These are phyloP conservation scores for Bradynema listronoti DNA, from an alignment of 1,140 invertebrate species.

Conservation along the genomic window DNA sequence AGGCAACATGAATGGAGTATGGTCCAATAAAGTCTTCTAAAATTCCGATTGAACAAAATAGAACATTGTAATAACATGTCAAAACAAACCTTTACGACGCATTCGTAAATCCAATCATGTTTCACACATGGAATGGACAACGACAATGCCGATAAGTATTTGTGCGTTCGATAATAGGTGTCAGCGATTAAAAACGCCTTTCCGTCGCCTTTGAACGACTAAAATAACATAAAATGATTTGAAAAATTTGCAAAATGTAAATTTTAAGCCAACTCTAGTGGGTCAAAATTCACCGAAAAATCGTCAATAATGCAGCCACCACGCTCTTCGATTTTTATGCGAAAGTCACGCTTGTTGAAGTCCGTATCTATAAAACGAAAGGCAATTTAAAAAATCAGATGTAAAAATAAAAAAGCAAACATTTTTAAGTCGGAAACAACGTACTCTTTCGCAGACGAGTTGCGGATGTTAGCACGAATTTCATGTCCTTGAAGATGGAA, in stretches of 20 bases:
- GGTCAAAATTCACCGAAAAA: conserved; percentile 34
- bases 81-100: conserved; percentile 33
- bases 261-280: background rate
- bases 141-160: conserved; percentile 50
- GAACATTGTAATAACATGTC: background rate
- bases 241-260: background rate
- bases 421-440: too few relatives aligned
- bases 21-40: conserved; percentile 38
- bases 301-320: conserved; percentile 49
- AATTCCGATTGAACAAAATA: background rate
- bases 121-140: conserved; percentile 46
- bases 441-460: conserved; percentile 26
- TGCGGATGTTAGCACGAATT: conserved; percentile 48
- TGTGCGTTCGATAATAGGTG: conserved; percentile 53
- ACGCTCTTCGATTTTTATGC: conserved; percentile 35
- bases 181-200: conserved; percentile 50
- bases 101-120: conserved; percentile 45
- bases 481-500: conserved; percentile 34
- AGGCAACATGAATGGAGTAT: conserved; percentile 38
- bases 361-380: conserved; percentile 32
- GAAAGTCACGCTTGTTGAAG: conserved; percentile 51
- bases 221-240: conserved; percentile 5
- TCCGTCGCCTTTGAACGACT: conserved; percentile 8
- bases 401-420: too few relatives aligned
- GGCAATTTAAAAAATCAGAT: too few relatives aligned